Base-by-base conservation (phyloP, 2,888 invertebrate genomes). In the Latrodectus hesperus region DNA sequence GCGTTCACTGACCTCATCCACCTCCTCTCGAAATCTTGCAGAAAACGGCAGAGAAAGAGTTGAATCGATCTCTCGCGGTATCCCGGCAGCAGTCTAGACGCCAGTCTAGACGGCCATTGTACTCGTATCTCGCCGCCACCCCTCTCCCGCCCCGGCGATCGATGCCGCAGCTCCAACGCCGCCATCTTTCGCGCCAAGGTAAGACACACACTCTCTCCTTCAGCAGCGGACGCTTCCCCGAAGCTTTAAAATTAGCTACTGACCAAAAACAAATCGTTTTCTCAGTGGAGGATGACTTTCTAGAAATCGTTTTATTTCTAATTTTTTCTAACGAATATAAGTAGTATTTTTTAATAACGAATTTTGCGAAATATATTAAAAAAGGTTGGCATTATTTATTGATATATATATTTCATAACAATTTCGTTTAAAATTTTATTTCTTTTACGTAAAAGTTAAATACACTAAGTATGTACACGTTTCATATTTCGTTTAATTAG, bases 51-150 rank as follows among this genome's bases (percentile, higher is more conserved):
- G 53, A 75, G 75, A 60, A 77, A 17, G 60, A 72, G 72, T 68
- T 71, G 72, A 65, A 72, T 80, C 80, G 80, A 73, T 73, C 70
- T 26, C 17, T 51, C 49, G 26, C 73, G 17, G 22, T 73, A 22
- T 70, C 26, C 75, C 60, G 71, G 65, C 72, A 60, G 16, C 64
- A 49, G 80, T 80, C 80, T 80, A 80, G 80, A 80, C 80, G 38
- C 51, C 3, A 60, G 80, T 80, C 80, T 80, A 80, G 80, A 80
- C 80, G 80, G 80, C 55, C 80, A 80, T 80, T 80, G 80, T 80
- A 71, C 80, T 49, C 38, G 70, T 49, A 70, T 22, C 9, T 38
- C 64, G 49, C 51, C 67, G 76, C 53, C 55, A 53, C 60, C 75
- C 60, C 75, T 51, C 64, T 38, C 71, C 60, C 72, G 64, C 51